Evolutionary conservation across 2,797 vertebrate genomes (phyloP).

Genomic region (Sebastiscus albofasciatus): DNA sequence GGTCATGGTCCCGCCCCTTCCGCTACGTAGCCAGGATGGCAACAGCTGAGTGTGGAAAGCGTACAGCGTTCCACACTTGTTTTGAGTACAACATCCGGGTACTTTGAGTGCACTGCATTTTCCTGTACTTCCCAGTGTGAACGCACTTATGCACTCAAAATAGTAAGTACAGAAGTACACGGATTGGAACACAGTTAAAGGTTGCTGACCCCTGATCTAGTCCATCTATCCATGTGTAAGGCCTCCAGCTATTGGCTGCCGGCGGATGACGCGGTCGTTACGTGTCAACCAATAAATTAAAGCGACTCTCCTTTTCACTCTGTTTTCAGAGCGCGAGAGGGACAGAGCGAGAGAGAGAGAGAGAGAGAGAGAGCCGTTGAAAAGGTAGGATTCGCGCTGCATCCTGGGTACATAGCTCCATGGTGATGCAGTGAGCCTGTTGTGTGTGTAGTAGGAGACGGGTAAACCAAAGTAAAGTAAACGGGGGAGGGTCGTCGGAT

Average conservation of each 20-base stretch:
- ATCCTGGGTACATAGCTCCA: conserved; percentile 78
- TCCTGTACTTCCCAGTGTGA: too few relatives aligned
- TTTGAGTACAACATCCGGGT: too few relatives aligned
- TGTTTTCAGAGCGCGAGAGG: conserved; percentile 21
- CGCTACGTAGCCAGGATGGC: too few relatives aligned
- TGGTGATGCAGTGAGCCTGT: conserved; percentile 73
- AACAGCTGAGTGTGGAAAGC: too few relatives aligned
- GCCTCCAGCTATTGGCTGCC: conserved; percentile 18
- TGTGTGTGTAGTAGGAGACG: conserved; percentile 60
- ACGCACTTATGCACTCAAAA: too few relatives aligned
- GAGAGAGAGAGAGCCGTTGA: conserved; percentile 59
- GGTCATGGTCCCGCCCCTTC: too few relatives aligned
- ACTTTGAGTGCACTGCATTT: too few relatives aligned
- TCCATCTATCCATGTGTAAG: too few relatives aligned
- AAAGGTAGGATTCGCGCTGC: conserved; percentile 80
- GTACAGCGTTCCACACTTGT: too few relatives aligned
- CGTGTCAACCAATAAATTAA: conserved; percentile 69
- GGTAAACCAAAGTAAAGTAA: conserved; percentile 64
- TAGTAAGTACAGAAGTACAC: too few relatives aligned
- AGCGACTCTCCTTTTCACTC: conserved; percentile 57
- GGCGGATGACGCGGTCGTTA: conserved; percentile 50
- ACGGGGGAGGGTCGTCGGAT: conserved; percentile 53
- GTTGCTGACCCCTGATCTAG: too few relatives aligned
- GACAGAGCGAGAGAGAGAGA: conserved; percentile 33
- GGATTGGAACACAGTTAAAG: too few relatives aligned